These are phyloP conservation scores for Synanthedon vespiformis DNA, from an alignment of 2,888 invertebrate species.

Conservation along the genomic window DNA sequence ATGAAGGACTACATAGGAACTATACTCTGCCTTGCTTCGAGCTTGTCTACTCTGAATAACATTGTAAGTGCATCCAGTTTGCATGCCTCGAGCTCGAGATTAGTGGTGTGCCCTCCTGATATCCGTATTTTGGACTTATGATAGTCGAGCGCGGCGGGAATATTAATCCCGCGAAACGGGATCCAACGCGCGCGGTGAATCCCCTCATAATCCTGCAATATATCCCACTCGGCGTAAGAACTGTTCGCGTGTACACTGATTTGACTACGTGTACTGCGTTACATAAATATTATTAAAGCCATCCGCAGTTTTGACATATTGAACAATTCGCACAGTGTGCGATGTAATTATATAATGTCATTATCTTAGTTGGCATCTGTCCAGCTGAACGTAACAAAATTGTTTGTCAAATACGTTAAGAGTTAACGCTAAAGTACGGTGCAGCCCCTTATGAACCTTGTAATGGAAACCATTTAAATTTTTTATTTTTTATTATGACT, in stretches of 20 bases:
- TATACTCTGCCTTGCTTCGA: no score
- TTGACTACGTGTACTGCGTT: conserved; percentile 3
- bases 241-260: conserved; percentile 5
- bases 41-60: background rate
- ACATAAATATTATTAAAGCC: background rate
- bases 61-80: conserved; percentile 22
- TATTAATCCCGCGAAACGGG: conserved; percentile 36
- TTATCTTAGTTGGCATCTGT: no score
- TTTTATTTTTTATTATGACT: no score
- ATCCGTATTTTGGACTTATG: conserved; percentile 44
- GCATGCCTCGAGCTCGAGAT: conserved; percentile 19
- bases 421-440: no score
- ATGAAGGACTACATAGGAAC: no score
- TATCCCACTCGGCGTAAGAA: conserved; percentile 9
- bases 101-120: conserved; percentile 31
- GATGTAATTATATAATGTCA: no score
- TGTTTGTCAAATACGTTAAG: no score
- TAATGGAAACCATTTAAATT: no score
- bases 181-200: conserved; percentile 14
- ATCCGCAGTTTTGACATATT: no score
- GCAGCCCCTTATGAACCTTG: no score
- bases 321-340: no score
- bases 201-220: conserved; percentile 12
- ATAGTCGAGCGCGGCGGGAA: conserved; percentile 36
- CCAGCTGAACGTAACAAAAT: no score